Base-by-base conservation (phyloP, 2,888 invertebrate species). In the Venusia cambrica region DNA sequence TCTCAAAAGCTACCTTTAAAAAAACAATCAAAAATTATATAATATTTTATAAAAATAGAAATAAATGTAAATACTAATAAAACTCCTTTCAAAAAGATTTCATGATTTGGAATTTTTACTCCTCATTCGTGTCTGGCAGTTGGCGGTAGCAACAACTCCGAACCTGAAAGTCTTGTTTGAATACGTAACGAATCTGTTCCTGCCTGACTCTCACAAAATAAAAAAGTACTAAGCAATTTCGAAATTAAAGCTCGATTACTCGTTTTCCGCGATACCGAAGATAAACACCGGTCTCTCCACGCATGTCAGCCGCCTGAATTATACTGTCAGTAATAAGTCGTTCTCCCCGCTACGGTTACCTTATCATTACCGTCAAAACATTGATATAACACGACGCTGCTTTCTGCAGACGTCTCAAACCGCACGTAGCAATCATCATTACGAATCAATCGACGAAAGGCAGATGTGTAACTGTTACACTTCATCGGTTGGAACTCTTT, bases 391-490 rank as follows among this genome's bases (percentile, higher is more conserved):
- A 65, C 62, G 51, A 40, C 61, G 60, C 59, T 58, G 51, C 62
- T 75, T 74, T 73, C 69, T 64, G 59, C 66, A 57, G 69, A 62
- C 62, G 62, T 73, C 70, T 73, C 51, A 62, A 62, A 72, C 73
- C 73, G 66, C 73, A 74, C 64, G 62, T 70, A 63, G 73, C 71
- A 77, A 48, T 48, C 41, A 55, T 57, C 39, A 54, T 58, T 57
- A 46, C 21, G 32, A 48, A 48, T 48, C 54, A 44, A 59, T 51
- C 45, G 33, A 45, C 27, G 16, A 47, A 45, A 54, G 46, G 56
- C 62, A 62, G 70, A 69, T 74, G 67, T 75, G 70, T 73, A 73
- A 71, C 78, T 61, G 76, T 76, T 74, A 70, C 73, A 75, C 80
- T 81, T 81, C 80, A 81, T 81, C 74, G 63, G 67, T 69, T 74